phyloP scores from a whole-genome alignment of 2,797 vertebrate species.

The Sphenodon punctatus region DNA sequence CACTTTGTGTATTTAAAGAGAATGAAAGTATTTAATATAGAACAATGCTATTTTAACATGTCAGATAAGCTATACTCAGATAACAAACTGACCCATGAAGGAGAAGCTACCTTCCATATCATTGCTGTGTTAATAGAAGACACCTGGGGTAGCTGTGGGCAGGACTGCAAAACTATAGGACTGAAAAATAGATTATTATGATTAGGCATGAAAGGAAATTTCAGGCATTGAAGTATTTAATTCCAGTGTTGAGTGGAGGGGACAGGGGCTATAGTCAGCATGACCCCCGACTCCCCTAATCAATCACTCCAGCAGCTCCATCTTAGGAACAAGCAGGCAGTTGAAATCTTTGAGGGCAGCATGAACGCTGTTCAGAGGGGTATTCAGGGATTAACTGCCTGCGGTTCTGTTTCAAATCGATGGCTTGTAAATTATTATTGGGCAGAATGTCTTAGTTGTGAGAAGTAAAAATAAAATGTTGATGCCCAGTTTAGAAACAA shows the following conservation, averaged over 20 bases:
- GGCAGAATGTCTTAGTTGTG: background rate
- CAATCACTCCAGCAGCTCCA: background rate
- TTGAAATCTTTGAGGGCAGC: too few species aligned
- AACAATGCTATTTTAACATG: background rate
- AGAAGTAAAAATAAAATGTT: background rate
- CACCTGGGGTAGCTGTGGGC: background rate
- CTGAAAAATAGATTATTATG: background rate
- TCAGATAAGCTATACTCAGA: background rate
- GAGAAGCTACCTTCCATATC: too few species aligned
- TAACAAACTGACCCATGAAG: background rate
- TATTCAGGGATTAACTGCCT: background rate
- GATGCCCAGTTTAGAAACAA: background rate
- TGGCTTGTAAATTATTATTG: background rate
- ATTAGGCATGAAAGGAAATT: background rate
- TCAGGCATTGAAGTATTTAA: background rate
- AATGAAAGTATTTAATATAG: background rate
- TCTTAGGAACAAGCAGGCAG: too few species aligned
- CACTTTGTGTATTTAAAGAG: accelerated
- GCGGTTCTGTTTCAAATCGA: background rate
- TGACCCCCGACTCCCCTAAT: background rate
- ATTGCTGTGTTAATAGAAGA: background rate
- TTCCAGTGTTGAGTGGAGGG: background rate
- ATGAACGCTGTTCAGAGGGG: background rate
- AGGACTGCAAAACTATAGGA: background rate
- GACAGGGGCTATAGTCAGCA: background rate